phyloP scores from a whole-genome alignment of 2,113 vertebrate species.

The Chrysemys picta region DNA sequence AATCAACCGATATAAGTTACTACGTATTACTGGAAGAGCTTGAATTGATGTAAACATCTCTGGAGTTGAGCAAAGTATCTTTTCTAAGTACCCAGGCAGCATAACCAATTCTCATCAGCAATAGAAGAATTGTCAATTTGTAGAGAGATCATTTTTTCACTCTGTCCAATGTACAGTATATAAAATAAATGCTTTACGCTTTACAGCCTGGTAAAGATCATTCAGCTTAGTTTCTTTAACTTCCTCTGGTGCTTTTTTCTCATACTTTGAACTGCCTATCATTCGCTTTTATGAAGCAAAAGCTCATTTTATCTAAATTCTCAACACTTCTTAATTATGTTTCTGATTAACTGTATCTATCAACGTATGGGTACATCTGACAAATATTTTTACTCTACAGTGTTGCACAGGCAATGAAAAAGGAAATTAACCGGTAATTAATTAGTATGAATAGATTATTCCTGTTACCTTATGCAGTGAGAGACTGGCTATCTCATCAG shows the following conservation, averaged over 20 bases:
- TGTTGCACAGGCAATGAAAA: not conserved
- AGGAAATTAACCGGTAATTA: not conserved
- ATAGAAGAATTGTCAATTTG: not conserved
- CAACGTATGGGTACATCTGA: not conserved
- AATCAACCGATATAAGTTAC: not conserved
- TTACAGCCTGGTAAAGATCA: not conserved
- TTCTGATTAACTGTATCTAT: not conserved
- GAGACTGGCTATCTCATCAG: not conserved
- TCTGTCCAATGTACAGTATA: not conserved
- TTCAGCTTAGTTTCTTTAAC: not conserved
- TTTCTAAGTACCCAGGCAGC: not conserved
- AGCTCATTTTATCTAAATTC: not conserved
- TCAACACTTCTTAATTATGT: not conserved
- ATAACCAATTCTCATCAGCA: not conserved
- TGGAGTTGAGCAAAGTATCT: not conserved
- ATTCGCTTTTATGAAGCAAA: not conserved
- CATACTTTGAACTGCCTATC: not conserved
- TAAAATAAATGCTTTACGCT: not conserved
- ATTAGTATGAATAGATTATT: accelerated
- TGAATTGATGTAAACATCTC: not conserved
- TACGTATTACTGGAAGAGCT: not conserved
- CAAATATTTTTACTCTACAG: not conserved
- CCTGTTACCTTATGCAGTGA: not conserved
- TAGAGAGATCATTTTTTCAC: not conserved
- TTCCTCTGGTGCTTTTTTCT: not conserved